Percentiles rank a stretch among this genome's conserved stretches.
phyloP scores from a whole-genome alignment of 2,888 invertebrate genomes.

The Calameuta idolon region DNA sequence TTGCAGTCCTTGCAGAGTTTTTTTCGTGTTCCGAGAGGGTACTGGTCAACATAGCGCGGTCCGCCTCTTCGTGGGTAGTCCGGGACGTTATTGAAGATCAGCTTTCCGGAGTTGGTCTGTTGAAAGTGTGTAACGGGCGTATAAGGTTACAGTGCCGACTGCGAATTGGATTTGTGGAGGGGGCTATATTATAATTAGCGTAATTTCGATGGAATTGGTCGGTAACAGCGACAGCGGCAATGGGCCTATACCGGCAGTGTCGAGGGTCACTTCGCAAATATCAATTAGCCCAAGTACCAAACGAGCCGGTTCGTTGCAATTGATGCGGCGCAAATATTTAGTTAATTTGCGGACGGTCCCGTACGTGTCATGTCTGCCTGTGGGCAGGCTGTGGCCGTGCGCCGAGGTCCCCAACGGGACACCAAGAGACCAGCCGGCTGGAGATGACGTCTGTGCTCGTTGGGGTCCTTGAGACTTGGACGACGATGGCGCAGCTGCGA shows the following conservation, averaged over 20 bases:
- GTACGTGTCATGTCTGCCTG: constrained; percentile 5
- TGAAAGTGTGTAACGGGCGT: not conserved
- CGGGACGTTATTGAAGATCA: not conserved
- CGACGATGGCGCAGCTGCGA: not conserved
- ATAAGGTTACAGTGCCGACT: not conserved
- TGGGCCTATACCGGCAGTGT: not conserved
- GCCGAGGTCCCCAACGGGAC: constrained; percentile 66
- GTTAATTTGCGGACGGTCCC: constrained; percentile 27
- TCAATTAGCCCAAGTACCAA: constrained; percentile 49
- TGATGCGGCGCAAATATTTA: constrained; percentile 49
- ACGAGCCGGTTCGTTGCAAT: constrained; percentile 33
- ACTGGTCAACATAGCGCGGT: not conserved
- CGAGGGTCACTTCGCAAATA: constrained; percentile 44
- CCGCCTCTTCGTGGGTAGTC: not conserved
- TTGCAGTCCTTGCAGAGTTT: not conserved
- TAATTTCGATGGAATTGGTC: constrained; percentile 44
- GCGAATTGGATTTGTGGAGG: constrained; percentile 15
- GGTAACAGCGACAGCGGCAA: not conserved
- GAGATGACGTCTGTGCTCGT: too few relatives aligned
- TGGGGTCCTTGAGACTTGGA: not conserved
- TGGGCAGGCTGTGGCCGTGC: constrained; percentile 36
- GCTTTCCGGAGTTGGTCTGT: not conserved
- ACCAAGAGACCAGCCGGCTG: constrained; percentile 60
- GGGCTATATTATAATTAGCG: constrained; percentile 53
- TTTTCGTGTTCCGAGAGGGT: not conserved